Percentiles rank a stretch among this genome's conserved stretches.
phyloP scores from a whole-genome alignment of 1,140 invertebrate species.

The Teleogryllus occipitalis region DNA sequence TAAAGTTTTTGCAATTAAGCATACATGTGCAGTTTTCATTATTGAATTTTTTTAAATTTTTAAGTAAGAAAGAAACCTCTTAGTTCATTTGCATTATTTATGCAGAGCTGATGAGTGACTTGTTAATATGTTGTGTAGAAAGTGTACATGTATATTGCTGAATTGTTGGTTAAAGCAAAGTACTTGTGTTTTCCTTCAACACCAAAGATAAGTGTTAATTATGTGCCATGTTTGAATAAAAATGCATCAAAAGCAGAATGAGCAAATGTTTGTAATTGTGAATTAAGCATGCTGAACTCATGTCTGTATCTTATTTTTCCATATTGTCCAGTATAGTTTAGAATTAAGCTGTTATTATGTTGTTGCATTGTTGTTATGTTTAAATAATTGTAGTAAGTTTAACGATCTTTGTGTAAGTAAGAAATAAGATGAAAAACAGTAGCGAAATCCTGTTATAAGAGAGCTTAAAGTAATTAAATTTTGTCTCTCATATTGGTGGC shows the following conservation, averaged over 20 bases:
- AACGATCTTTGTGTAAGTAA: not conserved
- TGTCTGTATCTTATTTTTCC: not conserved
- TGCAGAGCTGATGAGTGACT: no score
- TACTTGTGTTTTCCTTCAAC: not conserved
- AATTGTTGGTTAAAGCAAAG: not conserved
- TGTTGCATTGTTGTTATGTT: not conserved
- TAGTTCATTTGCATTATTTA: not conserved
- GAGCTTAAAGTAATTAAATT: no score
- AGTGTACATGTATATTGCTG: not conserved
- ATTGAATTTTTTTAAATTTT: not conserved
- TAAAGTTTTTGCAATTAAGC: not conserved
- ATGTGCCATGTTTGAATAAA: not conserved
- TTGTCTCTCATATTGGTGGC: no score
- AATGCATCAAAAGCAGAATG: not conserved
- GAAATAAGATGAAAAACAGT: no score
- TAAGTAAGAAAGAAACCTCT: not conserved
- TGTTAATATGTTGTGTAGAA: no score
- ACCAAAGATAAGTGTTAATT: not conserved
- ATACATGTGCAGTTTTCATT: not conserved
- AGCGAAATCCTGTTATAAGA: no score
- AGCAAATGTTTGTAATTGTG: not conserved
- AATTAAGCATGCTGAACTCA: not conserved
- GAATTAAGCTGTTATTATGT: not conserved
- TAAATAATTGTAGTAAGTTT: not conserved
- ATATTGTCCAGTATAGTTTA: not conserved